Conservation (phyloP, 2,888 invertebrate species). For the Horisme vitalbata region DNA sequence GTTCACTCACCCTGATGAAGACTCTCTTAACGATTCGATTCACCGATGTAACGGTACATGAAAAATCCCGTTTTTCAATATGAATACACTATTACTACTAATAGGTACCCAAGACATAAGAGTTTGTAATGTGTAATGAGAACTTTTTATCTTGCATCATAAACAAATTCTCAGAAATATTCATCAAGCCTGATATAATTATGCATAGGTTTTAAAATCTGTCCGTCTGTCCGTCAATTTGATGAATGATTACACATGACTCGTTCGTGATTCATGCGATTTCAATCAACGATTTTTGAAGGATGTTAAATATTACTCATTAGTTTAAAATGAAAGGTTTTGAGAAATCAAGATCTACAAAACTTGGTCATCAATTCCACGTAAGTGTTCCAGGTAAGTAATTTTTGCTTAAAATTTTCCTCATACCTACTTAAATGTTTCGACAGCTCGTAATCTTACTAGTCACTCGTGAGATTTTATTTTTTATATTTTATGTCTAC, state of each 20-base stretch:
- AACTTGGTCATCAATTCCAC: slow-evolving; percentile 7
- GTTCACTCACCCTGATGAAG: too few relatives aligned
- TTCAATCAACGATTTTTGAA: slow-evolving; percentile 22
- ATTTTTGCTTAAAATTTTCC: slow-evolving; percentile 3
- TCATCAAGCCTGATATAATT: slow-evolving; percentile 43
- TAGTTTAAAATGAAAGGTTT: slow-evolving; percentile 16
- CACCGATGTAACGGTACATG: too few relatives aligned
- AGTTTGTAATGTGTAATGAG: too few relatives aligned
- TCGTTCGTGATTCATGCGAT: slow-evolving; percentile 37
- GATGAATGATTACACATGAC: slow-evolving; percentile 54
- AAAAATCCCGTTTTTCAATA: too few relatives aligned
- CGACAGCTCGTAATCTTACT: too few relatives aligned
- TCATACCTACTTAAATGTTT: neutral
- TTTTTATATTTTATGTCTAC: too few relatives aligned
- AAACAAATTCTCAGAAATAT: slow-evolving; percentile 27
- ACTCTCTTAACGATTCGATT: too few relatives aligned
- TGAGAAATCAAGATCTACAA: slow-evolving; percentile 10
- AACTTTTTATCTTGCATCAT: too few relatives aligned
- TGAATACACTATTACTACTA: too few relatives aligned
- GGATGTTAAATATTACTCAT: slow-evolving; percentile 22
- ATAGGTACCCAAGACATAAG: too few relatives aligned
- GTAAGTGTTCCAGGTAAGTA: neutral
- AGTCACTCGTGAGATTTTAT: too few relatives aligned
- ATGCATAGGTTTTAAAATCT: slow-evolving; percentile 38
- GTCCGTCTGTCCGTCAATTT: slow-evolving; percentile 47